Evolutionary conservation across 2,888 invertebrate species (phyloP), one percentile per base, ranked within the genome.

Genomic region (Alloplasta piceator): DNA sequence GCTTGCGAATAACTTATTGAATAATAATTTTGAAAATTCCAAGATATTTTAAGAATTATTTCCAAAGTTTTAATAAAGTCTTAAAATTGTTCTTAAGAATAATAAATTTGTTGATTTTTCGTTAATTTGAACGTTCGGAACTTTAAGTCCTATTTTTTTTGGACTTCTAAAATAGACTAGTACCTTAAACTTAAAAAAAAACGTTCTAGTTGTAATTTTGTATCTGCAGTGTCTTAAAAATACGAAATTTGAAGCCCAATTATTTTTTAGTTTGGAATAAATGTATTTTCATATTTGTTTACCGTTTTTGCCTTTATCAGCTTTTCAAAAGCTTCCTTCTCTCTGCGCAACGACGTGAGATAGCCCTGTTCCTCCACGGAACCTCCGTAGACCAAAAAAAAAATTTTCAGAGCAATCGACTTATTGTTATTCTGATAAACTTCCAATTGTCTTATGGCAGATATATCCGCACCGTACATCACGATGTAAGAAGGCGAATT

Each of bases 341-440:
- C 99, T 82, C 97, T 94, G 83, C 98, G 94, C 74, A 99, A 93
- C 0, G 96, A 95, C 0, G 98, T 98, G 46, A 99, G 94, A 92
- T 98, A 99, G 1, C 97, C 95, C 93, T 99, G 99, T 92, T 99
- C 99, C 93, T 99, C 99, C 0, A 98, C 97, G 6, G 99, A 99
- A 80, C 96, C 96, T 7, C 96, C 95, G 91, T 98, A 98, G 84
- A 98, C 95, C 64, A 99, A 91, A 88, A 98, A 98, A 92, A 97
- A 99, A 6, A 99, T 96, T 88, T 95, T 95, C 5, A 96, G 91
- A 12, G 93, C 90, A 0, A 94, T 91, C 0, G 88, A 86, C 26
- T 93, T 90, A 86, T 93, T 87, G 38, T 89, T 89, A 80, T 92
- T 92, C 85, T 94, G 97, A 89, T 95, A 97, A 80, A 96, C 94